Base-by-base conservation (phyloP, 2,888 invertebrate species). In the Unio pictorum region DNA sequence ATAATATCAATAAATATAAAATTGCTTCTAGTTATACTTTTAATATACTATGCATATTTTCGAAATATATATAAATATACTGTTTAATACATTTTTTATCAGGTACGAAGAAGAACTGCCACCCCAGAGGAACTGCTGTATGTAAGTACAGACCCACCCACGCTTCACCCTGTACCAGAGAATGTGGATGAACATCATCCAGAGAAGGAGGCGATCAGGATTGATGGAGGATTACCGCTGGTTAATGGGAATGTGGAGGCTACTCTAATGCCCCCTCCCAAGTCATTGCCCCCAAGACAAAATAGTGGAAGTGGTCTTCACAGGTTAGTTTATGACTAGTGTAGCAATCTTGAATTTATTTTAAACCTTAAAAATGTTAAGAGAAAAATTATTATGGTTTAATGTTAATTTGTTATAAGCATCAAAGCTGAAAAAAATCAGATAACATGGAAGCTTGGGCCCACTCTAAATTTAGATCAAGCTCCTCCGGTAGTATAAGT, bases 51-150 rank as follows among this genome's bases (percentile, higher is more conserved):
- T 45, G 34, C 34, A 45, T 45, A 8, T 45, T 45, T 45, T 7
- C 1, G 23, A 23, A 23, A 23, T 30, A 30, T 30, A 30, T 30
- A 30, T 30, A 30, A 6, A 45, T 45, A 45, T 45, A 45, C 3
- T 11, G 11, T 11, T 45, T 1, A 8, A 45, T 45, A 45, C 1
- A 45, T 11, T 11, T 60, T 7, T 66, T 64, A 69, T n/a, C 75
- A 87, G 85, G 87, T 87, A 15, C 80, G 89, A 61, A 77, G 88
- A 61, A 87, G 84, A 64, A 86, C 87, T 18, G 84, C 89, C 62
- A 88, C 87, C 61, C 93, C 94, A 0, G 93, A 94, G 78, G 95
- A 95, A 86, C 90, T 95, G 76, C 90, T 95, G 58, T 94, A 93
- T 68, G 82, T 82, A 11, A 79, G 76, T 23, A 63, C 55, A 64